Conservation (phyloP, 1,140 invertebrate genomes). For the Papilio xuthus region DNA sequence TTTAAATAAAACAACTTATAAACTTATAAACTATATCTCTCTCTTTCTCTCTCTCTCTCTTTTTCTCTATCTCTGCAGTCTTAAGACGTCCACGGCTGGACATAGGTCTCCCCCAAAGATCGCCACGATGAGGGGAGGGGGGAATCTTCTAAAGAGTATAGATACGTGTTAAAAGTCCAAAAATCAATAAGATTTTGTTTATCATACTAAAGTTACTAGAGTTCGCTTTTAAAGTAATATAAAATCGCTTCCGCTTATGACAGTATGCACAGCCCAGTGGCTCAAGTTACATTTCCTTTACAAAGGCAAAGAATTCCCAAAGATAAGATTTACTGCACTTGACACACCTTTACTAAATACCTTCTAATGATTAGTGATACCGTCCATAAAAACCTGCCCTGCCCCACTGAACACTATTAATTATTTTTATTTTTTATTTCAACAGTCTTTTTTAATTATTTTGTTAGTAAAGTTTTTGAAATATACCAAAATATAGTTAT, state of each 20-base stretch:
- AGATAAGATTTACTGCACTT: constrained; percentile 38
- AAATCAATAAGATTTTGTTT: too few relatives aligned
- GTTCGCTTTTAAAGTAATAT: not conserved
- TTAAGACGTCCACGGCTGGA: too few relatives aligned
- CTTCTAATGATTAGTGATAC: constrained; percentile 30
- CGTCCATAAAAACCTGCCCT: constrained; percentile 11
- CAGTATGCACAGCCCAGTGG: not conserved
- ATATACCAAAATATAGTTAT: too few relatives aligned
- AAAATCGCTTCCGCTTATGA: constrained; percentile 28
- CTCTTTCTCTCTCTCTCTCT: too few relatives aligned
- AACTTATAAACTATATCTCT: too few relatives aligned
- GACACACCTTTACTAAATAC: constrained; percentile 34
- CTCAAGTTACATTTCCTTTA: constrained; percentile 22
- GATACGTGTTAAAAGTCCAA: too few relatives aligned
- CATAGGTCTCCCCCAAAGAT: too few relatives aligned
- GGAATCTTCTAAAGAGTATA: too few relatives aligned
- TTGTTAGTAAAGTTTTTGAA: too few relatives aligned
- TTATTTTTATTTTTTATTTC: not conserved
- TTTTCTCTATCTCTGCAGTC: too few relatives aligned
- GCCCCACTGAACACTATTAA: not conserved
- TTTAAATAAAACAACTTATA: not conserved
- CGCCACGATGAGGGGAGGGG: too few relatives aligned
- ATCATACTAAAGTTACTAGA: not conserved
- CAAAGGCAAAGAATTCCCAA: constrained; percentile 18
- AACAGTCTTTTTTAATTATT: too few relatives aligned